Percentiles rank a stretch among this genome's conserved stretches.
Evolutionary conservation across 2,113 vertebrate genomes (phyloP).

Genomic region (Triplophysa siluroides): DNA sequence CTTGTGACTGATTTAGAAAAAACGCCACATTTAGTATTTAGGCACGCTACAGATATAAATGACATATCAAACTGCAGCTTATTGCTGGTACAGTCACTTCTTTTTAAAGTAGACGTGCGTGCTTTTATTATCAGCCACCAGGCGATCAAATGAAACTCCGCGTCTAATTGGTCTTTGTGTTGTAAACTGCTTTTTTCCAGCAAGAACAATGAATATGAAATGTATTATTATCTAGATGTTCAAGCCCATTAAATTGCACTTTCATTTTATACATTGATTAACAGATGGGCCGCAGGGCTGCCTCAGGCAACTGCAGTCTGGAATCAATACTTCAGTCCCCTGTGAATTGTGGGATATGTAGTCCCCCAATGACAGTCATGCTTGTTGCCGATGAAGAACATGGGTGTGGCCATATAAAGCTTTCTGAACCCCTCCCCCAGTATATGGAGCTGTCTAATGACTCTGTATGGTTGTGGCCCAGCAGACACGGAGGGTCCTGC

Average conservation of each 20-base stretch:
- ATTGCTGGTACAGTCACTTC: too few species aligned
- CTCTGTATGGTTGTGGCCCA: slow-evolving; percentile 13
- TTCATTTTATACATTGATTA: slow-evolving; percentile 4
- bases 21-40: too few species aligned
- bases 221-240: background rate
- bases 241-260: background rate
- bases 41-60: too few species aligned
- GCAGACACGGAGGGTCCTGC: slow-evolving; percentile 15
- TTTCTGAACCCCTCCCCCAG: background rate
- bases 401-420: slow-evolving; percentile 2
- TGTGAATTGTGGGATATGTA: slow-evolving; percentile 37
- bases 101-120: too few species aligned
- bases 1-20: too few species aligned
- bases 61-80: too few species aligned
- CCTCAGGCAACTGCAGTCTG: background rate
- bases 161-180: background rate
- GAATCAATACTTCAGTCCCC: background rate
- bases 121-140: too few species aligned
- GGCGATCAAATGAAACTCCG: too few species aligned
- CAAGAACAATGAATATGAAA: background rate
- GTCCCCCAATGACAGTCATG: background rate
- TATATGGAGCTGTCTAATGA: slow-evolving; percentile 23
- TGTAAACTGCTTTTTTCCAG: background rate
- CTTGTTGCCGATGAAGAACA: background rate
- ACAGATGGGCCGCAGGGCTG: background rate